These are phyloP conservation scores for Papilio glaucus DNA, from an alignment of 1,140 invertebrate species.

Conservation along the genomic window DNA sequence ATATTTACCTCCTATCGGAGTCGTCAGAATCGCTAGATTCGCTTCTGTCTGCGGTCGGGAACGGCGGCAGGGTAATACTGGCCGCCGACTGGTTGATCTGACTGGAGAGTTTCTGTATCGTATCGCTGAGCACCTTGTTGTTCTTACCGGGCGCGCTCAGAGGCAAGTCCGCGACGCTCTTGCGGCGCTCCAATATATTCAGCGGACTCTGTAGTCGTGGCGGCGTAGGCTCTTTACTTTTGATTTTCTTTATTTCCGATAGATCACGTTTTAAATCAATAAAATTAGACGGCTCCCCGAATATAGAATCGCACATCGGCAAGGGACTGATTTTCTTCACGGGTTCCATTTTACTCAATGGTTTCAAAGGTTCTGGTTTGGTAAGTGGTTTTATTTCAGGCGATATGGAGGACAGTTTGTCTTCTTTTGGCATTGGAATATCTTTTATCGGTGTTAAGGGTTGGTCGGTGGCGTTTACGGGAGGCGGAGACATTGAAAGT, in stretches of 20 bases:
- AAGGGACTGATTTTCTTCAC: constrained; percentile 58
- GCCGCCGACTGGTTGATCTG: constrained; percentile 79
- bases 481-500: constrained; percentile 75
- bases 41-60: constrained; percentile 74
- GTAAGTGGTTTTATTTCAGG: constrained; percentile 50
- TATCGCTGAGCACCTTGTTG: constrained; percentile 85
- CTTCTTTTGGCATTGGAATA: constrained; percentile 53
- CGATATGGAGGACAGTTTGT: constrained; percentile 58
- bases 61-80: constrained; percentile 64
- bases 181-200: constrained; percentile 70
- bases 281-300: constrained; percentile 71
- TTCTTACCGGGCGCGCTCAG: constrained; percentile 77
- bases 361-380: constrained; percentile 63
- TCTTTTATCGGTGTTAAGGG: constrained; percentile 67
- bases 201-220: constrained; percentile 69
- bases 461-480: constrained; percentile 55
- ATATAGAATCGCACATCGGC: constrained; percentile 64
- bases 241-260: constrained; percentile 68
- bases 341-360: constrained; percentile 57
- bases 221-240: constrained; percentile 63
- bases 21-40: constrained; percentile 87
- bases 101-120: constrained; percentile 84
- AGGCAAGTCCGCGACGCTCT: constrained; percentile 68
- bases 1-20: constrained; percentile 86
- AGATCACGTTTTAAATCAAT: constrained; percentile 64